A percentile compares a stretch with the other conserved stretches of the same genome.
Evolutionary conservation across 2,888 invertebrate genomes (phyloP).

Genomic region (Polydrusus tereticollis): DNA sequence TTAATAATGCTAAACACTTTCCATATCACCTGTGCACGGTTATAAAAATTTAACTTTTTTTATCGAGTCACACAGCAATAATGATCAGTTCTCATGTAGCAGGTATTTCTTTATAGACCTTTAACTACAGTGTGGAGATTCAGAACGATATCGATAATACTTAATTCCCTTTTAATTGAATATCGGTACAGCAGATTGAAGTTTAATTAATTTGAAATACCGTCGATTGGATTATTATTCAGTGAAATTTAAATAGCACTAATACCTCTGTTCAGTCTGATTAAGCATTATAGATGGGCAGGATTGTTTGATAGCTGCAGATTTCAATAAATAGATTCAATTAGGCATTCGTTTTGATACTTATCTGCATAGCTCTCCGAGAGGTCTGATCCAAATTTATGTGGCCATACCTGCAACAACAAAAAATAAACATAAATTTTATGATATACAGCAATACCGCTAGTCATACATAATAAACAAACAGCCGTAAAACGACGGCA

Average conservation of each 20-base stretch:
- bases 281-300: background rate
- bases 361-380: no score
- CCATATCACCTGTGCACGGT: no score
- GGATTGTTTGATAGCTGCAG: background rate
- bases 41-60: no score
- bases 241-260: background rate
- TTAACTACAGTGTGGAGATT: background rate
- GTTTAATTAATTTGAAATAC: slow-evolving; percentile 24
- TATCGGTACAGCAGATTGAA: slow-evolving; percentile 11
- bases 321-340: no score
- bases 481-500: background rate
- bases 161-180: slow-evolving; percentile 7
- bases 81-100: no score
- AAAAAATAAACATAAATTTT: background rate
- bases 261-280: background rate
- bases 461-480: background rate
- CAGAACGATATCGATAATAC: background rate
- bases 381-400: no score
- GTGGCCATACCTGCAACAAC: background rate
- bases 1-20: no score
- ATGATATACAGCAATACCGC: background rate
- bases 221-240: background rate
- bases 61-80: no score
- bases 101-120: no score
- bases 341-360: no score